phyloP scores from a whole-genome alignment of 2,888 invertebrate genomes.

The Aporophyla nigra region DNA sequence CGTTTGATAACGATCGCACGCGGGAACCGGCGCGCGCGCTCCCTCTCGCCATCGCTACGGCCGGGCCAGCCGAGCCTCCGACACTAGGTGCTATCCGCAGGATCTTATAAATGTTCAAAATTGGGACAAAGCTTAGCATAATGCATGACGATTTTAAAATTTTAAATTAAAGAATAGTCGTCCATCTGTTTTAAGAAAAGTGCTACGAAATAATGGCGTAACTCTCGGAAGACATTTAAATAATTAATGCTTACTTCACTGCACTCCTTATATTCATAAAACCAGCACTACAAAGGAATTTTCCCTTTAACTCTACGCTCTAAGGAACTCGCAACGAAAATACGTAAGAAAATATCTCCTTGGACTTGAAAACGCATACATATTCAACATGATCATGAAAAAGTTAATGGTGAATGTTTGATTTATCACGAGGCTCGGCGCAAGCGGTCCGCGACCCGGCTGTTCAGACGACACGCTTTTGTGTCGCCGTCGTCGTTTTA shows the following conservation, averaged over 20 bases:
- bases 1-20: constrained; percentile 85
- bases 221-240: constrained; percentile 18
- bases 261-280: constrained; percentile 19
- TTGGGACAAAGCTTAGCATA: not conserved
- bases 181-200: not conserved
- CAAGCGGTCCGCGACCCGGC: constrained; percentile 74
- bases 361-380: constrained; percentile 56
- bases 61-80: constrained; percentile 20
- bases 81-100: constrained; percentile 42
- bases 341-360: constrained; percentile 49
- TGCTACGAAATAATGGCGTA: constrained; percentile 30
- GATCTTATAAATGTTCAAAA: constrained; percentile 47
- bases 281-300: constrained; percentile 27
- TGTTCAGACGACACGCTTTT: constrained; percentile 82
- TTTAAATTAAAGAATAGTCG: not conserved
- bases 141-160: not conserved
- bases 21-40: constrained; percentile 60
- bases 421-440: constrained; percentile 70
- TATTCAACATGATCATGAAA: constrained; percentile 66
- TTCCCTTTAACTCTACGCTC: constrained; percentile 5
- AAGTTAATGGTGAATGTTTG: constrained; percentile 72
- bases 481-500: constrained; percentile 84
- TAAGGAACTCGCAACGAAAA: constrained; percentile 37
- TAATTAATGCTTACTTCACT: constrained; percentile 24
- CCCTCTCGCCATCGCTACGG: constrained; percentile 57